These are phyloP conservation scores for Porites lobata DNA, from an alignment of 92 coral and sea anemone species.

Conservation along the genomic window DNA sequence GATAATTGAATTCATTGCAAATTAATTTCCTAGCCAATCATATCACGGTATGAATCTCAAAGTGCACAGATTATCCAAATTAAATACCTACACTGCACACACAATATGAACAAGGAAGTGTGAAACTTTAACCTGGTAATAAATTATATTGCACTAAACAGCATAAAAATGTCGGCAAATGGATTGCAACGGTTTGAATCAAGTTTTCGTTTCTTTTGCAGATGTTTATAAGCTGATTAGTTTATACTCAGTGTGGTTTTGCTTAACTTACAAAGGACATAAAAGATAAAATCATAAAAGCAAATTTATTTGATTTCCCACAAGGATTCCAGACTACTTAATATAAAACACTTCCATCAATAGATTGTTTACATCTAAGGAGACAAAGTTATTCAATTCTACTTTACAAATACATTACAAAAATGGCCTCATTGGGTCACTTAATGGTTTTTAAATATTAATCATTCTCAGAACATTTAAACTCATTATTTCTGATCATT, in stretches of 20 bases:
- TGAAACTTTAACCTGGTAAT: conserved; percentile 2
- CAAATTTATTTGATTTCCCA: not conserved
- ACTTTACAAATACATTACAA: not conserved
- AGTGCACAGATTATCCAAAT: conserved; percentile 11
- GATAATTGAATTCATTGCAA: conserved; percentile 17
- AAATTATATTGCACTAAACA: too few species aligned
- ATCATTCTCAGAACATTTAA: not conserved
- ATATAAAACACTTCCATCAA: not conserved
- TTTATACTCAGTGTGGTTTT: not conserved
- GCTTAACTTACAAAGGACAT: not conserved
- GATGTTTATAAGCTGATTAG: not conserved
- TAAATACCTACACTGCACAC: not conserved
- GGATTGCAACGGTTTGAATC: not conserved
- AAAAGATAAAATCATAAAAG: not conserved
- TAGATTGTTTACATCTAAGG: not conserved
- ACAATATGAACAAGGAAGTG: not conserved
- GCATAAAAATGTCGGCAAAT: too few species aligned
- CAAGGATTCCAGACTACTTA: not conserved
- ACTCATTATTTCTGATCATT: not conserved
- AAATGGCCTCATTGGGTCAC: not conserved
- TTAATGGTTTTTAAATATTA: not conserved
- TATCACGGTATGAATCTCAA: not conserved
- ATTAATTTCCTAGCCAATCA: conserved; percentile 36
- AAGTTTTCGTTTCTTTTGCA: not conserved
- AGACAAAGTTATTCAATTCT: not conserved